These are phyloP conservation scores for Coptodon rendalli DNA, from an alignment of 2,113 vertebrate genomes.

Conservation along the genomic window DNA sequence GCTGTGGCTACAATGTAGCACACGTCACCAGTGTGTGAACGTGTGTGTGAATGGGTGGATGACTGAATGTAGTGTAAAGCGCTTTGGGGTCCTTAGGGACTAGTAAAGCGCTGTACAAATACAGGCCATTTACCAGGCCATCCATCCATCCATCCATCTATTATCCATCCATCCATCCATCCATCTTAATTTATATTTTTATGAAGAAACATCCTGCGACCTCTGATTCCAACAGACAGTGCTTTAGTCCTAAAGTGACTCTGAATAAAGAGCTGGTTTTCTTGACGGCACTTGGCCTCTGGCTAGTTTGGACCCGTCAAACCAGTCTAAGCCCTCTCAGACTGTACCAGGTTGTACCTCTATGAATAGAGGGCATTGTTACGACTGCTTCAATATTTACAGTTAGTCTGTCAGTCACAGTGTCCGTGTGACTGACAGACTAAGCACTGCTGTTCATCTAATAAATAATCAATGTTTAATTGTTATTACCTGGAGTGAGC, in stretches of 20 bases:
- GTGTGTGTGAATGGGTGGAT: too few species aligned
- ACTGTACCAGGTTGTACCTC: background rate
- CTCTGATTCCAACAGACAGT: background rate
- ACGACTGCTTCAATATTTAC: background rate
- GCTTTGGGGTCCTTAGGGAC: too few species aligned
- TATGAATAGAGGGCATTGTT: background rate
- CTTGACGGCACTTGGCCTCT: background rate
- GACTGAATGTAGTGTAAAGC: too few species aligned
- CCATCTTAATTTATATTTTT: background rate
- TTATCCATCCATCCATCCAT: too few species aligned
- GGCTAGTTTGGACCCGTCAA: background rate
- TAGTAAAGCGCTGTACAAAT: too few species aligned
- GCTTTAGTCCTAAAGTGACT: background rate
- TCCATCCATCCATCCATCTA: too few species aligned
- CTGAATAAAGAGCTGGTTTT: background rate
- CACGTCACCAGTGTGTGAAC: too few species aligned
- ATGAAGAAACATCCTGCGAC: background rate
- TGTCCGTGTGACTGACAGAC: background rate
- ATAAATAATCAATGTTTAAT: background rate
- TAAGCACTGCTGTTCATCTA: background rate
- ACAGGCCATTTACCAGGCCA: too few species aligned
- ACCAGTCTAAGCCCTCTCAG: background rate
- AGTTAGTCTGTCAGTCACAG: background rate
- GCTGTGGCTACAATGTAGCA: too few species aligned
- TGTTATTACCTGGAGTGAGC: background rate